Evolutionary conservation across 35 echinoderm and acorn worm genomes (phyloP).

Genomic region (Apostichopus californicus): DNA sequence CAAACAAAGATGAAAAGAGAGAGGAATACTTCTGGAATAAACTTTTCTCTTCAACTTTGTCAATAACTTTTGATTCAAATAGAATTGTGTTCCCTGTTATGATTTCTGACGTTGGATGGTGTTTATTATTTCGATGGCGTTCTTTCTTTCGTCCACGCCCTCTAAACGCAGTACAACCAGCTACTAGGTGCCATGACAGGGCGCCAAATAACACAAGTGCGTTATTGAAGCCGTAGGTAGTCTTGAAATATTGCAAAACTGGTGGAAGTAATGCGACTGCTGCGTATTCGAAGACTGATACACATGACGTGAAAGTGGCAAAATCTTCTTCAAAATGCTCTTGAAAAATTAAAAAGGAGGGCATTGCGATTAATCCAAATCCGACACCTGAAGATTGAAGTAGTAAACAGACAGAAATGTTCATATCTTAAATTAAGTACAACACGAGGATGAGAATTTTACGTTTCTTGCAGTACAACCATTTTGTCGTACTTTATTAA

Average conservation of each 20-base stretch:
- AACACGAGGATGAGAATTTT: too few relatives aligned
- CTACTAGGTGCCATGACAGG: background rate
- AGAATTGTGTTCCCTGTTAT: background rate
- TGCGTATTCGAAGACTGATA: background rate
- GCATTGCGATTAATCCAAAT: slow-evolving; percentile 4
- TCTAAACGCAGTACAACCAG: background rate
- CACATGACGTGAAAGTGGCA: background rate
- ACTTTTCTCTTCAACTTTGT: background rate
- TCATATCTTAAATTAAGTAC: too few relatives aligned
- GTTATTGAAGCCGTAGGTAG: background rate
- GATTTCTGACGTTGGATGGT: background rate
- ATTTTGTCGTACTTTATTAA: too few relatives aligned
- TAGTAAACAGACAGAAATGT: background rate
- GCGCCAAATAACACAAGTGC: background rate
- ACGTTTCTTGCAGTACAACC: too few relatives aligned
- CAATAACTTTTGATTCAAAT: background rate
- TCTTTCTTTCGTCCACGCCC: background rate
- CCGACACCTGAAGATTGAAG: slow-evolving; percentile 13
- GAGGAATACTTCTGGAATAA: background rate
- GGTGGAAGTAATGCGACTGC: background rate
- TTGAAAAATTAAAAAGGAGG: background rate
- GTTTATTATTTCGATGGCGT: background rate
- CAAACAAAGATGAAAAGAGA: background rate
- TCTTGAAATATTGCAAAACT: slow-evolving; percentile 17
- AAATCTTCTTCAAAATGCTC: slow-evolving; percentile 26